Evolutionary conservation across 2,888 invertebrate genomes (phyloP).

Genomic region (Ametastegia equiseti): DNA sequence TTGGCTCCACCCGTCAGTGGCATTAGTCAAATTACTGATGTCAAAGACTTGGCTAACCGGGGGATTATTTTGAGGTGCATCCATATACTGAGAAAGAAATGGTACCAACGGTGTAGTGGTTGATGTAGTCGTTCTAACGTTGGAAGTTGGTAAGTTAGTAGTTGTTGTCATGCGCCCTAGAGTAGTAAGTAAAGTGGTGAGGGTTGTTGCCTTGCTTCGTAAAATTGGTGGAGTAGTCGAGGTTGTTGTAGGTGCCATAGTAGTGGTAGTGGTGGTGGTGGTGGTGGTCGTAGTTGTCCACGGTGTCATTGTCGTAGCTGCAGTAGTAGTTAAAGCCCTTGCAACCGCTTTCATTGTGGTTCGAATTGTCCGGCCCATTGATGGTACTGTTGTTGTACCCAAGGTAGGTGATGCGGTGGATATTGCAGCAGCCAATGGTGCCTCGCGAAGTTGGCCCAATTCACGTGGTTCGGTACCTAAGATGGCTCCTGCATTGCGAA

Average conservation of each 20-base stretch:
- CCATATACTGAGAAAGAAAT: conserved; percentile 75
- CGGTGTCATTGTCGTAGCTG: conserved; percentile 76
- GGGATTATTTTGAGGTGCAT: conserved; percentile 58
- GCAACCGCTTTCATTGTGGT: conserved; percentile 70
- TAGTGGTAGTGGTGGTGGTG: conserved; percentile 67
- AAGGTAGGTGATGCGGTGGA: conserved; percentile 77
- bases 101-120: conserved; percentile 78
- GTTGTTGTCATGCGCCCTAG: conserved; percentile 74
- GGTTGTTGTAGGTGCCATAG: conserved; percentile 69
- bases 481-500: conserved; percentile 86
- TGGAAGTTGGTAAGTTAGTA: conserved; percentile 76
- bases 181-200: conserved; percentile 67
- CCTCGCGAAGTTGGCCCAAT: conserved; percentile 78
- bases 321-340: conserved; percentile 60
- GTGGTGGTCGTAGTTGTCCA: conserved; percentile 64
- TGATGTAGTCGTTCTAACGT: conserved; percentile 73
- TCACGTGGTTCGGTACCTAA: conserved; percentile 81
- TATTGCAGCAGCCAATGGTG: conserved; percentile 76
- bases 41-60: conserved; percentile 72
- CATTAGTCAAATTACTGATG: conserved; percentile 73
- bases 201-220: conserved; percentile 67
- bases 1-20: conserved; percentile 59
- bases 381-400: conserved; percentile 59
- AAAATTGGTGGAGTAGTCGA: conserved; percentile 73
- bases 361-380: conserved; percentile 66